Percentiles rank a stretch among this genome's conserved stretches.
phyloP scores from a whole-genome alignment of 2,797 vertebrate genomes.

The Alfaro cultratus region DNA sequence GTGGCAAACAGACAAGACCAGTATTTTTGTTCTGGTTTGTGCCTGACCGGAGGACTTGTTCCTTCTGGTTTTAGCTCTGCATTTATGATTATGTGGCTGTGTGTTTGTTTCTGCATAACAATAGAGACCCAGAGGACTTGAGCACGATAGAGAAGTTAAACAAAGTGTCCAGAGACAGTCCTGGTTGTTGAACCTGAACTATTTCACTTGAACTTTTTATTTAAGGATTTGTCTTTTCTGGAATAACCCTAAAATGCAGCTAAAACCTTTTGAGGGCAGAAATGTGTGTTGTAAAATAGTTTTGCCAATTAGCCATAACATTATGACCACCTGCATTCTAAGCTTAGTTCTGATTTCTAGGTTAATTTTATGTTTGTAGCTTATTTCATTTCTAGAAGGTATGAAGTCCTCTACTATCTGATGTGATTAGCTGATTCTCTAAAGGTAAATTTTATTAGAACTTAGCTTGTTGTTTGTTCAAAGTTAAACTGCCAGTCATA shows the following conservation, averaged over 20 bases:
- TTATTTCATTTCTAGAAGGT: no score
- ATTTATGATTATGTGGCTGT: slow-evolving; percentile 65
- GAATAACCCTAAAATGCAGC: slow-evolving; percentile 29
- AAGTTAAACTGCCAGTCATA: no score
- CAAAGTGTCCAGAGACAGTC: slow-evolving; percentile 59
- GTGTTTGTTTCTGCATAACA: slow-evolving; percentile 72
- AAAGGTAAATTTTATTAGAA: no score
- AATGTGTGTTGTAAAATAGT: slow-evolving; percentile 14
- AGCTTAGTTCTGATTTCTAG: no score
- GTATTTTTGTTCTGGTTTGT: slow-evolving; percentile 54
- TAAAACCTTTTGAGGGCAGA: background rate
- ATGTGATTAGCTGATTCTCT: no score
- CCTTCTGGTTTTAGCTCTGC: slow-evolving; percentile 53
- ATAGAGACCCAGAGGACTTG: slow-evolving; percentile 41
- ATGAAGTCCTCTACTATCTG: no score
- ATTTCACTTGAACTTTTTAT: slow-evolving; percentile 31
- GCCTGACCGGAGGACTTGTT: slow-evolving; percentile 27
- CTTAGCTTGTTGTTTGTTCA: no score
- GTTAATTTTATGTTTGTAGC: no score
- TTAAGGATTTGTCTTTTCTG: slow-evolving; percentile 65
- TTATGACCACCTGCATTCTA: background rate
- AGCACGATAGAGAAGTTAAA: slow-evolving; percentile 65
- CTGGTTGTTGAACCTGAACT: slow-evolving; percentile 54
- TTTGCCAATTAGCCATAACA: no score
- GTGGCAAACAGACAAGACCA: slow-evolving; percentile 41